Evolutionary conservation across 2,797 vertebrate species (phyloP).

Genomic region (Argentina silus): DNA sequence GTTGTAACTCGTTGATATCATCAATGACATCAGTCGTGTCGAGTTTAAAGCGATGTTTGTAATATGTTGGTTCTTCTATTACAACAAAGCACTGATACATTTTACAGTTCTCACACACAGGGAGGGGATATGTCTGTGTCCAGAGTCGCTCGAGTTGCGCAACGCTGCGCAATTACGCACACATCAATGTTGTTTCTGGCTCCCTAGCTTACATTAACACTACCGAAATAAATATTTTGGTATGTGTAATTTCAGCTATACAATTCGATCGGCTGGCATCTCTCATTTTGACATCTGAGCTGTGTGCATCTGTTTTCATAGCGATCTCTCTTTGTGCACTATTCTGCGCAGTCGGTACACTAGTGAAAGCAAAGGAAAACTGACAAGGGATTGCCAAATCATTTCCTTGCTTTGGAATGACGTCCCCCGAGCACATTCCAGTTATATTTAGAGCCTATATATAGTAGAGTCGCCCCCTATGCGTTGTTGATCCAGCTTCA

Average conservation of each 20-base stretch:
- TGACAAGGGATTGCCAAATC: constrained; percentile 74
- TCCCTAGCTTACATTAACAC: too few relatives aligned
- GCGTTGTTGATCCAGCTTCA: constrained; percentile 63
- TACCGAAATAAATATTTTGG: too few relatives aligned
- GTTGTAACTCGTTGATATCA: background rate
- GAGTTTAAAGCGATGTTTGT: too few relatives aligned
- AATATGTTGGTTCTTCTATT: too few relatives aligned
- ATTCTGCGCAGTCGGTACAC: constrained; percentile 48
- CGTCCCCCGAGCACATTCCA: constrained; percentile 69
- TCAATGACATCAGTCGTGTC: background rate
- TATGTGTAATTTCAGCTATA: background rate
- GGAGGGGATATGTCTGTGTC: background rate
- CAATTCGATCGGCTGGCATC: background rate
- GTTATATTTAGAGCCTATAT: constrained; percentile 89
- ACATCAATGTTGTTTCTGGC: too few relatives aligned
- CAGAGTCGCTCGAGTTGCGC: background rate
- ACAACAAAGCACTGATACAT: background rate
- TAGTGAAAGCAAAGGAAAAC: constrained; percentile 54
- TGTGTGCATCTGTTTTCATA: background rate
- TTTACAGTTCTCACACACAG: background rate
- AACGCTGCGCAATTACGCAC: background rate
- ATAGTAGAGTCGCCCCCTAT: constrained; percentile 78
- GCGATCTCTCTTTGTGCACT: constrained; percentile 39
- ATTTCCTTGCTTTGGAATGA: constrained; percentile 70
- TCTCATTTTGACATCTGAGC: background rate